Base-by-base conservation (phyloP, 2,797 vertebrate species). In the Crenuchus spilurus region DNA sequence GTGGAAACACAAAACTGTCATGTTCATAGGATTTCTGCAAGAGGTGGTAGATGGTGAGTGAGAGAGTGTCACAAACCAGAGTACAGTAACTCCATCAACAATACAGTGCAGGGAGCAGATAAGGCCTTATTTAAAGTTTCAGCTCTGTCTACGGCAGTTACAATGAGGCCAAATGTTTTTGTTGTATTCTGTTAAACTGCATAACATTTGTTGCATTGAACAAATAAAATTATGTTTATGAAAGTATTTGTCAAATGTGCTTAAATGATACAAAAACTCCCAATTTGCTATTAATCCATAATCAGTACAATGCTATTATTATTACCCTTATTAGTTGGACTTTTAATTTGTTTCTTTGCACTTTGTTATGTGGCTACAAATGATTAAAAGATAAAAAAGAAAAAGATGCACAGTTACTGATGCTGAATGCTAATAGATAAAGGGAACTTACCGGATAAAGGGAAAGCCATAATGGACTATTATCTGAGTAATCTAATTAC, bases 1-100 rank as follows among this genome's bases (percentile, higher is more conserved):
- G 61, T 31, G 24, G 42, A 41, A 52, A 13, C 10, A 2, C 28
- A 44, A 48, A 75, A 69, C 65, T 52, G 64, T 61, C 46, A 42
- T 30, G 35, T 41, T 68, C 18, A 1, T 13, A 31, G 11, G 39
- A n/a, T n/a, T n/a, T n/a, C n/a, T n/a, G n/a, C n/a, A n/a, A n/a
- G n/a, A n/a, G n/a, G n/a, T n/a, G n/a, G n/a, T n/a, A n/a, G n/a
- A n/a, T n/a, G n/a, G n/a, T n/a, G n/a, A n/a, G n/a, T n/a, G 7
- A 14, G 3, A 2, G 14, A 42, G 1, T 2, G 5, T 2, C 13
- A 2, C 1, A 13, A 13, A 41, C 10, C 2, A 42, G 41, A 42
- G 13, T 22, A 31, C 48, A 41, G 24, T 42, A 39, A 31, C 7
- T 70, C 26, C 20, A 52, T 33, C 48, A 52, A 16, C 13, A 44